Evolutionary conservation across 2,888 invertebrate species (phyloP), one percentile per base, ranked within the genome.

Genomic region (Carcina quercana): DNA sequence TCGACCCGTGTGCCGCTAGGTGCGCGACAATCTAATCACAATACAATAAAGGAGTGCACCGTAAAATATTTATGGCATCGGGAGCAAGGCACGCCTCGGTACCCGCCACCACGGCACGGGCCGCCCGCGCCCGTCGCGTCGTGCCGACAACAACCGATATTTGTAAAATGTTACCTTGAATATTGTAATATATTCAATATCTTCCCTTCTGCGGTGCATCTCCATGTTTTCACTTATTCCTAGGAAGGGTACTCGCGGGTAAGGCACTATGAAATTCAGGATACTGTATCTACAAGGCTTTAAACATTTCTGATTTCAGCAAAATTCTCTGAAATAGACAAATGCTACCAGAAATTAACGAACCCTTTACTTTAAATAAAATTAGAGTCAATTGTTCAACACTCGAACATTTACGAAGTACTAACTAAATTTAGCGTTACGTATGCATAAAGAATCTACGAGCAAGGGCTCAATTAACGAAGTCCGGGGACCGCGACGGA

Each of bases 21-120:
- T 56, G 50, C 57, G 59, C 67, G 66, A 72, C 66, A 67, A 71
- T 71, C 71, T 70, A 69, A 72, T 72, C 72, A 68, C 64, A 71
- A 65, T 69, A 61, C 64, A 60, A 64, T 73, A 65, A 71, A 70
- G 66, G 64, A 72, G 60, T 70, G 67, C 62, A 69, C 66, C 61
- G 71, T 75, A 73, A 73, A 74, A 73, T 74, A 75, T 76, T 73
- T 73, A 76, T 67, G 59, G 59, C 49, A 46, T 50, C 56, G 59
- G 65, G 64, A 67, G 60, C 68, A 58, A 67, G n/a, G n/a, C n/a
- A n/a, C n/a, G n/a, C 66, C 65, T 66, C 72, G 68, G 59, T 59
- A 58, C 60, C 69, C 67, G 13, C 37, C 39, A 37, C 45, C 26
- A 49, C 49, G 55, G 51, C 52, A 51, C 44, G 53, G 50, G 49